Evolutionary conservation across 2,888 invertebrate genomes (phyloP), one percentile per base, ranked within the genome.

Genomic region (Mythimna albipuncta): DNA sequence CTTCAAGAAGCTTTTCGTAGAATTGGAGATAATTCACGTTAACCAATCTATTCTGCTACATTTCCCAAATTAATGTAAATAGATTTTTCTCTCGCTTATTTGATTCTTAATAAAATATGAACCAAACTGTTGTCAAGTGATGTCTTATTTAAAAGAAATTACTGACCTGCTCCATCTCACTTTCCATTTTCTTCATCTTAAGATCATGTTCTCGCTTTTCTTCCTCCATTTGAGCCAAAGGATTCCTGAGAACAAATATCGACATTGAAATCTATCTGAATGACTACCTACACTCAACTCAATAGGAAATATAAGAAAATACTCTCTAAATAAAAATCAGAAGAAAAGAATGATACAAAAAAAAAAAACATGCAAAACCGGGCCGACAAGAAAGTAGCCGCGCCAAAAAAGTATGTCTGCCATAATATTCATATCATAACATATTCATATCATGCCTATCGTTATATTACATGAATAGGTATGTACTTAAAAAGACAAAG

Each of bases 181-280:
- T 98, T 94, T 99, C 99, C 99, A 99, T 99, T 94, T 99, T 99
- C 96, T 99, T 99, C 98, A 99, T 99, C 94, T 99, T 99, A 82
- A 97, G 97, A 92, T 99, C 99, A 89, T 99, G 99, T 90, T 99
- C 99, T 77, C 98, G 97, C 93, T 99, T 99, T 93, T 99, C 99
- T 92, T 99, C 99, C 93, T 99, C 99, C 98, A 99, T 98, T 95
- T 99, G 99, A 72, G 99, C 99, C 91, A 99, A 96, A 63, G 99
- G 99, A 96, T 99, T 99, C 97, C 99, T 99, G 95, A 26, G 95
- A 94, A 92, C 92, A 94, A 94, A 82, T 77, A 82, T 72, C 52
- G 19, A 26, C 52, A 35, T 64, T 85, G 72, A 79, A 64, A 70
- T 72, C 72, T 61, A 76, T 64, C 38, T 61, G 57, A 55, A 55